Evolutionary conservation across 1,140 invertebrate species (phyloP).

Genomic region (Fopius arisanus): DNA sequence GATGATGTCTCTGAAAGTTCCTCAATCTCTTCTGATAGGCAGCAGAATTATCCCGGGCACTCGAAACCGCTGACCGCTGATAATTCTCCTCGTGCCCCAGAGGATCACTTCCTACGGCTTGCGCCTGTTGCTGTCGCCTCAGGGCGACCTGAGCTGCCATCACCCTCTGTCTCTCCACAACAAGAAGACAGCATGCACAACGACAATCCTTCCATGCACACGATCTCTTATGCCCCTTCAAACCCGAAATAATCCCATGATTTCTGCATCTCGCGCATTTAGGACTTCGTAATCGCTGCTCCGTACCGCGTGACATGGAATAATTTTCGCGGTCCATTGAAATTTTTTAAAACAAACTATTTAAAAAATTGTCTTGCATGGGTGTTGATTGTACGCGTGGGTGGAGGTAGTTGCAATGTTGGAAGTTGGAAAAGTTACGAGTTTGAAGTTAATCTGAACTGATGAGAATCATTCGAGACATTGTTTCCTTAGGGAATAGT

Average conservation of each 20-base stretch:
- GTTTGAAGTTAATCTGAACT: background rate
- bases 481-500: background rate
- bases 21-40: constrained; percentile 69
- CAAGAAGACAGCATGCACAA: constrained; percentile 86
- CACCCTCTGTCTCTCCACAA: constrained; percentile 85
- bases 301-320: constrained; percentile 13
- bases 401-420: no score
- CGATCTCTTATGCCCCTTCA: constrained; percentile 86
- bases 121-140: constrained; percentile 71
- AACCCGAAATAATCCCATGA: constrained; percentile 86
- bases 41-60: constrained; percentile 60
- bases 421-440: background rate
- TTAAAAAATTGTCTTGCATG: background rate
- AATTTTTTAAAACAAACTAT: background rate
- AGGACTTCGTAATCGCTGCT: constrained; percentile 72
- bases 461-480: background rate
- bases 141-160: constrained; percentile 83
- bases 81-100: background rate
- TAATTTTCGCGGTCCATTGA: background rate
- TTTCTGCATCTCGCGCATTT: constrained; percentile 90
- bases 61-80: constrained; percentile 29
- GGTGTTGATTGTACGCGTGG: no score
- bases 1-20: constrained; percentile 69
- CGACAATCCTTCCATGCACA: constrained; percentile 82
- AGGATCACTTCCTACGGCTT: constrained; percentile 43